Conservation (phyloP, 2,797 vertebrate genomes). For the Crenichthys baileyi region DNA sequence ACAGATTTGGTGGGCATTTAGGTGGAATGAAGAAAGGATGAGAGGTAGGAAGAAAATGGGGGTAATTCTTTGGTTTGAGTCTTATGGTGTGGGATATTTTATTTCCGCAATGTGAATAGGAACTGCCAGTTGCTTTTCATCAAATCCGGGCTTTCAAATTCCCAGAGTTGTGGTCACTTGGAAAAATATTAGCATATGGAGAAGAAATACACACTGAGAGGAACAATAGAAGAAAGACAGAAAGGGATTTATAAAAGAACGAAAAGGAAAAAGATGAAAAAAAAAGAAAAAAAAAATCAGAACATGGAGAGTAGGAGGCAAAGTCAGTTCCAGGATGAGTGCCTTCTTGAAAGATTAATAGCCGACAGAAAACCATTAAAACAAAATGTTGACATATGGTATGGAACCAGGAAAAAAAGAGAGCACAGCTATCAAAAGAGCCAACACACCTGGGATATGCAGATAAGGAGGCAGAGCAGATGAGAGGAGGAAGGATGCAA, state of each 20-base stretch:
- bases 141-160: conserved; percentile 25
- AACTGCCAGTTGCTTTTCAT: conserved; percentile 36
- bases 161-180: conserved; percentile 22
- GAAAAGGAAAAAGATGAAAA: conserved; percentile 9
- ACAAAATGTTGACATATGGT: conserved; percentile 22
- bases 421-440: conserved; percentile 14
- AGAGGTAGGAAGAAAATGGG: conserved; percentile 19
- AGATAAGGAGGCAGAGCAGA: conserved; percentile 21
- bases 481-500: conserved; percentile 21
- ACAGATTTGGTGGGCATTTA: conserved; percentile 40
- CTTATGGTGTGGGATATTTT: conserved; percentile 27
- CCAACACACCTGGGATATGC: conserved; percentile 55
- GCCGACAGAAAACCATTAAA: conserved; percentile 5
- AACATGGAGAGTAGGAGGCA: conserved; percentile 13
- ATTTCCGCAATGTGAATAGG: conserved; percentile 19
- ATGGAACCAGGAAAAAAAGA: conserved; percentile 8
- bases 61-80: conserved; percentile 42
- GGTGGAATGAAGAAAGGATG: conserved; percentile 38
- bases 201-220: not conserved
- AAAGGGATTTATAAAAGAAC: not conserved
- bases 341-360: conserved; percentile 35
- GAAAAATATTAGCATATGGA: conserved; percentile 41
- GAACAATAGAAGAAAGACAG: conserved; percentile 17
- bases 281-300: conserved; percentile 7
- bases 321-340: not conserved